phyloP scores from a whole-genome alignment of 2,888 invertebrate genomes.

The Hermaeophaga mercurialis region DNA sequence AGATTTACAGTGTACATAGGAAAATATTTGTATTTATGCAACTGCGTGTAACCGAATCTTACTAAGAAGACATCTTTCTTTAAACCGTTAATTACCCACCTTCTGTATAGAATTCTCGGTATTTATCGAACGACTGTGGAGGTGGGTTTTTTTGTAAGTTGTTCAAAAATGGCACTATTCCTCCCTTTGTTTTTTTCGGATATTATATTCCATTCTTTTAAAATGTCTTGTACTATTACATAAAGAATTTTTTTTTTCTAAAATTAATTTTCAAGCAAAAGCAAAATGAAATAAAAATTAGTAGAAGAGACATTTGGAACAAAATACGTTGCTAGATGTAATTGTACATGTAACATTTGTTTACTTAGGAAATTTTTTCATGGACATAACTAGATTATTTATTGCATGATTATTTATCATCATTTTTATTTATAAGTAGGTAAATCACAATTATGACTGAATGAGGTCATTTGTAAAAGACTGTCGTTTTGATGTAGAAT shows the following conservation, averaged over 20 bases:
- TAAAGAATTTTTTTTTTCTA: too few relatives aligned
- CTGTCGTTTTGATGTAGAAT: conserved; percentile 22
- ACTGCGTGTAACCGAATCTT: not conserved
- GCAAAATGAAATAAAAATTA: too few relatives aligned
- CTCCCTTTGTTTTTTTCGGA: conserved; percentile 13
- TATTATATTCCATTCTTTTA: not conserved
- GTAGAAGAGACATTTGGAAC: too few relatives aligned
- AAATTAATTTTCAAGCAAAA: too few relatives aligned
- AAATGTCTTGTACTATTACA: not conserved
- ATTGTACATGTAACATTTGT: not conserved
- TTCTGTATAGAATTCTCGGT: conserved; percentile 8
- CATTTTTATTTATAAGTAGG: conserved; percentile 23
- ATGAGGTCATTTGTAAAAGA: conserved; percentile 21
- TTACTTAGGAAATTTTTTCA: conserved; percentile 4
- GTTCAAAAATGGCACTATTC: conserved; percentile 17
- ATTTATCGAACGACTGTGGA: conserved; percentile 7
- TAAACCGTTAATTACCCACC: conserved; percentile 2
- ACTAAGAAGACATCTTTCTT: conserved; percentile 16
- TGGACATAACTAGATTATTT: conserved; percentile 17
- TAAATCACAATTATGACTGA: conserved; percentile 24
- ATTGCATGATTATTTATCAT: conserved; percentile 23
- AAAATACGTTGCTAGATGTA: not conserved
- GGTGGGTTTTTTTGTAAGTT: conserved; percentile 21
- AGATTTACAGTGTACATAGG: conserved; percentile 15
- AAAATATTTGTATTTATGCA: conserved; percentile 21